Conservation (phyloP, 2,113 vertebrate species). For the Hemichromis elongatus region DNA sequence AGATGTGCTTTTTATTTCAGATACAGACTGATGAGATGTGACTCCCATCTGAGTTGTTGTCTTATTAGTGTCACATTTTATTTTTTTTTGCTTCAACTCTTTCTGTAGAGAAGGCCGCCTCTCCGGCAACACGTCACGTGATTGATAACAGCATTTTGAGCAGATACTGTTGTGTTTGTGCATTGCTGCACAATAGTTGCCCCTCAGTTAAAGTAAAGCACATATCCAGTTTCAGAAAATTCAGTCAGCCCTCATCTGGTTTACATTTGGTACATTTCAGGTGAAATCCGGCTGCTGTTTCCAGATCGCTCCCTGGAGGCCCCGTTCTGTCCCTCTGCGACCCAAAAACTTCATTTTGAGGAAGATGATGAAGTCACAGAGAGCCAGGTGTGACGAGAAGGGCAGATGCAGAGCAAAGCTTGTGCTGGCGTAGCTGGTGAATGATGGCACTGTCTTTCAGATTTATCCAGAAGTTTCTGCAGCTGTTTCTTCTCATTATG, state of each 20-base stretch:
- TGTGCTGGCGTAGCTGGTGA: background rate
- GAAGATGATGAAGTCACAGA: background rate
- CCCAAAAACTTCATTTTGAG: background rate
- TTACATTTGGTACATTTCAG: background rate
- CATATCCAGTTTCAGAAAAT: background rate
- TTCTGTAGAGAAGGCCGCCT: background rate
- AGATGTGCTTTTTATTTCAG: background rate
- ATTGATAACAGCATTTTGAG: background rate
- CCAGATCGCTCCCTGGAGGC: background rate
- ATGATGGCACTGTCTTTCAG: background rate
- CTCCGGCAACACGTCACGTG: background rate
- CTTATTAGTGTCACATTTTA: background rate
- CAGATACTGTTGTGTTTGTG: background rate
- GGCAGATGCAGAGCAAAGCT: background rate
- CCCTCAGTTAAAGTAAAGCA: background rate
- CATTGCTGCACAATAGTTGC: background rate
- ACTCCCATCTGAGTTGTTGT: background rate
- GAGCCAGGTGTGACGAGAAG: accelerated
- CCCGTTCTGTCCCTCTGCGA: background rate
- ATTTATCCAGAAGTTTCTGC: background rate
- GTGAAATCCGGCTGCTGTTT: background rate
- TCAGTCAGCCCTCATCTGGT: no score
- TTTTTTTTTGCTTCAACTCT: background rate
- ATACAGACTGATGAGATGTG: background rate
- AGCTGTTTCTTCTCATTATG: background rate